Base-by-base conservation (phyloP, 2,113 vertebrate genomes). In the Oncorhynchus kisutch region DNA sequence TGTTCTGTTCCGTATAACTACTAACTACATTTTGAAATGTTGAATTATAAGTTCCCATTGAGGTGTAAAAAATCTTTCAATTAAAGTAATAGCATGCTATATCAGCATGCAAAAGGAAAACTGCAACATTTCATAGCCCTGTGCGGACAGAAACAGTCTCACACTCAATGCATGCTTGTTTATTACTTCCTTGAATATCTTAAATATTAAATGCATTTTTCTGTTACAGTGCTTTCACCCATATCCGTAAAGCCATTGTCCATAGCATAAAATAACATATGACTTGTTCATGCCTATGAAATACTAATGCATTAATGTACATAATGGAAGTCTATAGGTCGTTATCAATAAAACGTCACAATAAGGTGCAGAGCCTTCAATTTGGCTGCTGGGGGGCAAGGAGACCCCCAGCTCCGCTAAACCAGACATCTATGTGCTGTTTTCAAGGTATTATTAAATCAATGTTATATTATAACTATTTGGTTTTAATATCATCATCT, bases 111-210 rank as follows among this genome's bases (percentile, higher is more conserved):
- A 70, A 68, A 66, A 70, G 22, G 54, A 76, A 76, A 49, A 71
- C 31, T 20, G 54, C 73, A 49, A 70, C 67, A 71, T 77, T 79
- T 81, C 72, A 73, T 14, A 22, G 45, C 25, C 39, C 4, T 11
- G 5, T 48, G 60, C 48, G 31, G 66, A 73, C 25, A 70, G 31
- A 73, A 45, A 71, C 48, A 75, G 80, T 64, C 85, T 89, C 62
- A 73, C 75, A 82, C 71, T 77, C 54, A 78, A 65, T 88, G 89
- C 89, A 89, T 87, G 89, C 79, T 88, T 84, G 79, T 86, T 82
- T 86, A 74, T 45, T 45, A 45, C 8, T 45, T 45, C 39, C 39
- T 45, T 12, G 39, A 45, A 11, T 90, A 79, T 83, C 79, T 16
- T 22, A 39, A 48, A 48, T 70, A 70, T 49, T 7, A 68, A 20